These are phyloP conservation scores for Trididemnum nubilum DNA, from an alignment of 23 tunicate genomes.

Conservation along the genomic window DNA sequence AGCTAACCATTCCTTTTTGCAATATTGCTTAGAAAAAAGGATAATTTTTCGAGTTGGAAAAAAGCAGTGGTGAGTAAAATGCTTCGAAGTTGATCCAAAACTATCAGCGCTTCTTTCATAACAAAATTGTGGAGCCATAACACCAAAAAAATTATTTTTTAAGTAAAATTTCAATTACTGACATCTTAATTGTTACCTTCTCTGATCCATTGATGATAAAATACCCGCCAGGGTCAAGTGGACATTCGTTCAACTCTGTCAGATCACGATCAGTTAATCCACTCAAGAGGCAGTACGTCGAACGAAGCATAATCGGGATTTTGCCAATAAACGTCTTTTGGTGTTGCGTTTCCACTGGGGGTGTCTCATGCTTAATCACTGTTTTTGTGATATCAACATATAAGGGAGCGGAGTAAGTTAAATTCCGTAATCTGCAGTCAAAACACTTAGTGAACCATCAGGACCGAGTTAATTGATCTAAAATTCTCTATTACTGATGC, in stretches of 20 bases:
- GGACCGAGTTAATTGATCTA: no score
- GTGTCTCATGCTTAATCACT: slow-evolving; percentile 63
- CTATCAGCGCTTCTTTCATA: no score
- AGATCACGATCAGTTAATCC: slow-evolving; percentile 98
- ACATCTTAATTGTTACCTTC: slow-evolving; percentile 38
- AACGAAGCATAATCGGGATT: slow-evolving; percentile 99
- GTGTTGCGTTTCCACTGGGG: slow-evolving; percentile 71
- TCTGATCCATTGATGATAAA: slow-evolving; percentile 99
- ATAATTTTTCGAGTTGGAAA: no score
- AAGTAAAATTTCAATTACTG: no score
- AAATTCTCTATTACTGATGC: no score
- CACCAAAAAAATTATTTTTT: no score
- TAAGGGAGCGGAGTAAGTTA: slow-evolving; percentile 97
- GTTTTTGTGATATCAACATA: slow-evolving; percentile 99
- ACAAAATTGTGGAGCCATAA: no score
- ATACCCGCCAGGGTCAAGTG: slow-evolving; percentile 99
- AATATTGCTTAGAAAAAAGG: no score
- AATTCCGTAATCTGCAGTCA: slow-evolving; percentile 79
- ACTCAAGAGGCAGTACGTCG: slow-evolving; percentile 93
- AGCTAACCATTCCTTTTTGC: no score
- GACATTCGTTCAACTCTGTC: slow-evolving; percentile 99
- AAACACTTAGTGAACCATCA: no score
- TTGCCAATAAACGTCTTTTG: slow-evolving; percentile 96
- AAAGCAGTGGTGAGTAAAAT: no score
- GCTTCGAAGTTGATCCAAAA: no score